These are phyloP conservation scores for Chelonoidis abingdonii DNA, from an alignment of 2,113 vertebrate species.

Conservation along the genomic window DNA sequence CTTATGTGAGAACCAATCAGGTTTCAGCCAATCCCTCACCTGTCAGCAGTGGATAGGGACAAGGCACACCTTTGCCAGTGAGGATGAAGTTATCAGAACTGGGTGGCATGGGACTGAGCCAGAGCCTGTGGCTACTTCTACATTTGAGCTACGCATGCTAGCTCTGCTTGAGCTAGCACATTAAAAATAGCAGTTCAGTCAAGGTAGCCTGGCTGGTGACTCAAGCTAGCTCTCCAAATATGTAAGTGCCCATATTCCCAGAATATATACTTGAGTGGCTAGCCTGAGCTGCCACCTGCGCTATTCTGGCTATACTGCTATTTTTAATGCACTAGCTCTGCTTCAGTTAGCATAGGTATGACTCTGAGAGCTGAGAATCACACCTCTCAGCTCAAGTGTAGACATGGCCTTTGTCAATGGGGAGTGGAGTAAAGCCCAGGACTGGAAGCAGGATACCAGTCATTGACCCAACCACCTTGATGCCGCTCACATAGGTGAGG, in stretches of 20 bases:
- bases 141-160: neutral
- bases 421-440: neutral
- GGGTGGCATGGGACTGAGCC: neutral
- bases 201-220: neutral
- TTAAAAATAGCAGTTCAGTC: neutral
- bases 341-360: neutral
- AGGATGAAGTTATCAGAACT: neutral
- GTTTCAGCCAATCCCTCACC: neutral
- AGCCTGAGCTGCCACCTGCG: neutral
- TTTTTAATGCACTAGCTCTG: neutral
- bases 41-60: neutral
- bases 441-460: neutral
- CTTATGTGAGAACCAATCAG: neutral
- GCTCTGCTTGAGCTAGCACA: neutral
- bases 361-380: neutral
- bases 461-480: neutral
- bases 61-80: neutral
- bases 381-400: neutral
- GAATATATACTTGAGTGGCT: neutral
- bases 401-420: neutral
- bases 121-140: neutral
- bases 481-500: neutral
- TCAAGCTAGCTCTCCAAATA: neutral
- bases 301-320: neutral
- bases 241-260: too few species aligned